Evolutionary conservation across 2,797 vertebrate species (phyloP).

Genomic region (Sebastes aleutianus): DNA sequence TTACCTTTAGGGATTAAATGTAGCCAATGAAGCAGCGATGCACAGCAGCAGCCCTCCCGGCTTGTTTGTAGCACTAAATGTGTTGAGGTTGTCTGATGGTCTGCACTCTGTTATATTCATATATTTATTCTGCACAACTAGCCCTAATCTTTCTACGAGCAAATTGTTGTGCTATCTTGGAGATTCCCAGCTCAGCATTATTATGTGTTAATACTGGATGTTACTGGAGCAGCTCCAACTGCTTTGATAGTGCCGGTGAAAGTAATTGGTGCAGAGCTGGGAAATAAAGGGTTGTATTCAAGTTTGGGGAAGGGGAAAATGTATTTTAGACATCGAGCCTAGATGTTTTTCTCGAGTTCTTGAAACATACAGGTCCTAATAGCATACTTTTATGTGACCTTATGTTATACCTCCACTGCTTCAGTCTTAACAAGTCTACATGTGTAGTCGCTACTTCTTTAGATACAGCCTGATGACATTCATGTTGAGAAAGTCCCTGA

Average conservation of each 20-base stretch:
- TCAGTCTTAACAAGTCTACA: background rate
- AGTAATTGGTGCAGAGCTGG: constrained; percentile 22
- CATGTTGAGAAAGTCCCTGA: too few relatives aligned
- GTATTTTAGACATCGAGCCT: background rate
- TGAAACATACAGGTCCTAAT: too few relatives aligned
- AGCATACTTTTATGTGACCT: background rate
- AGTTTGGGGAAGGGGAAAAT: background rate
- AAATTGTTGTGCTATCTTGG: constrained; percentile 17
- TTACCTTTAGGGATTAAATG: constrained; percentile 12
- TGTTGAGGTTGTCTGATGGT: constrained; percentile 11
- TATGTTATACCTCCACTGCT: background rate
- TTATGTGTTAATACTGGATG: constrained; percentile 30
- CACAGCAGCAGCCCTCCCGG: background rate
- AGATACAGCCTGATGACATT: background rate
- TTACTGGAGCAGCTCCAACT: constrained; percentile 28
- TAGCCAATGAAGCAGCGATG: background rate
- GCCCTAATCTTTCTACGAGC: background rate
- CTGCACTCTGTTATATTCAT: constrained; percentile 18
- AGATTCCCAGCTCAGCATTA: constrained; percentile 22
- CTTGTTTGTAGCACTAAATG: constrained; percentile 34
- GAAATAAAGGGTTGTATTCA: background rate
- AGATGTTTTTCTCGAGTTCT: background rate
- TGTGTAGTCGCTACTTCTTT: background rate
- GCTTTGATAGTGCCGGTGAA: constrained; percentile 7
- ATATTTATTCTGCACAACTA: constrained; percentile 33